These are phyloP conservation scores for Periphyllus acericola DNA, from an alignment of 2,888 invertebrate species.

Conservation along the genomic window DNA sequence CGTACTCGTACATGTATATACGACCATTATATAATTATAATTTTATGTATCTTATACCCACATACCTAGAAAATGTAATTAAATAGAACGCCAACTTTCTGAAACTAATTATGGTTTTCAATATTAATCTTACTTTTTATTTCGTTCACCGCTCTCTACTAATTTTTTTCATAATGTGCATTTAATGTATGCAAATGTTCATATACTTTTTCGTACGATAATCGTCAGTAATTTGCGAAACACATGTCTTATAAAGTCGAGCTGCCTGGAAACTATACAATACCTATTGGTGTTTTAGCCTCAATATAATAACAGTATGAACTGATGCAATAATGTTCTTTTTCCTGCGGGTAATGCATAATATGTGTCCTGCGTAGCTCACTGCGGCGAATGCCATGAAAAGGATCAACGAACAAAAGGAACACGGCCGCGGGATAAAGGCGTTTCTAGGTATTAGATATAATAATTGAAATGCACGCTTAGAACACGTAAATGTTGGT, in stretches of 20 bases:
- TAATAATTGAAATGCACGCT: not conserved
- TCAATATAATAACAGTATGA: too few species aligned
- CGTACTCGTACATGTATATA: not conserved
- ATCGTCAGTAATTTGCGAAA: not conserved
- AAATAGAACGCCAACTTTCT: conserved; percentile 21
- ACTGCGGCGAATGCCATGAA: not conserved
- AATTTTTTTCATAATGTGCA: not conserved
- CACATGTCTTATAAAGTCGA: not conserved
- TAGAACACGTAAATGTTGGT: not conserved
- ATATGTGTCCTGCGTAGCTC: too few species aligned
- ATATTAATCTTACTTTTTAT: conserved; percentile 37
- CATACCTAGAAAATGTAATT: not conserved
- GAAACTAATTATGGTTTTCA: conserved; percentile 33
- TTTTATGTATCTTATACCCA: not conserved
- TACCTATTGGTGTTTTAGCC: too few species aligned
- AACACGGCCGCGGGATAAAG: not conserved
- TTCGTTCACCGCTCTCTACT: conserved; percentile 28
- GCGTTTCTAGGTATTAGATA: not conserved
- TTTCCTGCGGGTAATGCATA: too few species aligned
- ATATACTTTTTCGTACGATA: not conserved
- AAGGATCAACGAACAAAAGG: not conserved
- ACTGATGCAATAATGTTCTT: too few species aligned
- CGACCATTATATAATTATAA: not conserved
- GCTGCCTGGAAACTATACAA: too few species aligned
- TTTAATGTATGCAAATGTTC: not conserved